Conservation (phyloP, 1,140 invertebrate genomes). For the Metaphire vulgaris region DNA sequence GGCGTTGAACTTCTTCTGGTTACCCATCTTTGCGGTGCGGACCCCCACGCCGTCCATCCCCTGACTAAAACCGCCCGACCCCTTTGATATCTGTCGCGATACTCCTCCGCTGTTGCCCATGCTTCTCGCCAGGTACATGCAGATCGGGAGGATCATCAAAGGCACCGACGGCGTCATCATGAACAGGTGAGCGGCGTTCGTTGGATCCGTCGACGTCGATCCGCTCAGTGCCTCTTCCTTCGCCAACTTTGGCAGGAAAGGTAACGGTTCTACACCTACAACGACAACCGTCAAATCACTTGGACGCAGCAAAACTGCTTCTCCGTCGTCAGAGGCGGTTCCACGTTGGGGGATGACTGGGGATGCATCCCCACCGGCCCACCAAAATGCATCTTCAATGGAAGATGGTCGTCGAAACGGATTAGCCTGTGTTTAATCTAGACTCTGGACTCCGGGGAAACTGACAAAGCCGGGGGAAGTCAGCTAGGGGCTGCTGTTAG, state of each 20-base stretch:
- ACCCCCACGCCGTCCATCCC: conserved; percentile 16
- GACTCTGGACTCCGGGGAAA: no score
- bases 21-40: not conserved
- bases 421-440: no score
- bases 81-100: not conserved
- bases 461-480: no score
- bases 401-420: no score
- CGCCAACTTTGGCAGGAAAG: conserved; percentile 17
- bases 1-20: conserved; percentile 19
- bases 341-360: no score
- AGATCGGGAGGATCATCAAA: conserved; percentile 20
- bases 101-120: not conserved
- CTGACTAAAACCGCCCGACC: not conserved
- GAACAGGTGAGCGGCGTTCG: not conserved
- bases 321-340: no score
- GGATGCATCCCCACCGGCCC: no score
- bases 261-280: conserved; percentile 16
- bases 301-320: not conserved
- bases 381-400: no score
- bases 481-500: no score
- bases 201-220: not conserved
- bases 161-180: conserved; percentile 24
- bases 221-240: conserved; percentile 6
- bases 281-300: not conserved
- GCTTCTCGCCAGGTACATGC: conserved; percentile 22